Conservation (phyloP, 2,113 vertebrate genomes). For the Gymnocephalus cernua region DNA sequence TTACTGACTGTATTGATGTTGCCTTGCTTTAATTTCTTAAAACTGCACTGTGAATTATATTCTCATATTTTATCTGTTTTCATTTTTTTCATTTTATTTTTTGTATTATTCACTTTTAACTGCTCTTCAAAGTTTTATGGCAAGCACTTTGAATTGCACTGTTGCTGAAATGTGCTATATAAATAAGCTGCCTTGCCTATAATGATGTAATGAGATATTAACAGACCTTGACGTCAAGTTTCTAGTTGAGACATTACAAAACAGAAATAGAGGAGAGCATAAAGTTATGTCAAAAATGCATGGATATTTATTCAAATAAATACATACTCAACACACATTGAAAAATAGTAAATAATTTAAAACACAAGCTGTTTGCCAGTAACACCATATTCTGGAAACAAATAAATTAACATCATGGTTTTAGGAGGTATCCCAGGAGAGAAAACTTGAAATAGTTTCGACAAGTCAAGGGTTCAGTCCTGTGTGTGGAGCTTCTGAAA, state of each 20-base stretch:
- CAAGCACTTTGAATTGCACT: no score
- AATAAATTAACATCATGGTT: conserved; percentile 82
- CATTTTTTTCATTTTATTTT: no score
- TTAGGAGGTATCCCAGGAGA: conserved; percentile 55
- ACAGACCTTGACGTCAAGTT: neutral
- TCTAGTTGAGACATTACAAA: neutral
- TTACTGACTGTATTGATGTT: conserved; percentile 20
- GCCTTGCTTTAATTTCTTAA: no score
- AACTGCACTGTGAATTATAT: no score
- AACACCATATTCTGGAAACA: conserved; percentile 69
- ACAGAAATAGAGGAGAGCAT: conserved; percentile 7
- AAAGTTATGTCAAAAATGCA: conserved; percentile 69
- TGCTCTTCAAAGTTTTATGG: no score
- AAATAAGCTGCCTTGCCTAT: no score
- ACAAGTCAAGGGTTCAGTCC: conserved; percentile 79
- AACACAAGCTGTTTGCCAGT: conserved; percentile 69
- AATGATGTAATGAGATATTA: neutral
- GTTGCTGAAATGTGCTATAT: no score
- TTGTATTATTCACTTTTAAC: no score
- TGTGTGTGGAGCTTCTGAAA: conserved; percentile 61
- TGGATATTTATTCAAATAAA: conserved; percentile 93
- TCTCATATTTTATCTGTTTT: no score
- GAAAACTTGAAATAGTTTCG: conserved; percentile 73
- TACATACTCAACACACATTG: conserved; percentile 91
- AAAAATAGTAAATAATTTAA: conserved; percentile 92